Evolutionary conservation across 2,888 invertebrate genomes (phyloP).

Genomic region (Cerastis rubricosa): DNA sequence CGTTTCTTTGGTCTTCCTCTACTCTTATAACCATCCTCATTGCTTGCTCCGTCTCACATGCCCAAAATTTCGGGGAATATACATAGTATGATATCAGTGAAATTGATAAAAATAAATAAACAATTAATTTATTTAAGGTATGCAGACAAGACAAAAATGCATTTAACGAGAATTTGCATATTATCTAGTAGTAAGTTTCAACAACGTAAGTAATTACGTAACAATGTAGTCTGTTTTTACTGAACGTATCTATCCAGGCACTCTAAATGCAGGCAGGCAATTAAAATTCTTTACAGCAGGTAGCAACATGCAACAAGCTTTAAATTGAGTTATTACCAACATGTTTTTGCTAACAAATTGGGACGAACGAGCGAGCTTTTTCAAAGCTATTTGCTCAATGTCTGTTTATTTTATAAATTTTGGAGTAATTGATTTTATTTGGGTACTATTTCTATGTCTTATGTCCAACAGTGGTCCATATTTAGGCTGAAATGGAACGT

Average conservation of each 20-base stretch:
- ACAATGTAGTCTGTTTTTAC: conserved; percentile 4
- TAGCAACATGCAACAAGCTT: conserved; percentile 1
- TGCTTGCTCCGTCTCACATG: too few relatives aligned
- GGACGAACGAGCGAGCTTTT: not conserved
- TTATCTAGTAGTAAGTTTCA: not conserved
- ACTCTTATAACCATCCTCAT: too few relatives aligned
- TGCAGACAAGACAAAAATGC: not conserved
- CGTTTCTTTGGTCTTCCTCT: too few relatives aligned
- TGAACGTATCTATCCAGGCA: not conserved
- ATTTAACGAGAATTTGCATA: not conserved
- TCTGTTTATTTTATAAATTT: not conserved
- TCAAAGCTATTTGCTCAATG: not conserved
- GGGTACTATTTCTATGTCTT: not conserved
- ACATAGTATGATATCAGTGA: not conserved
- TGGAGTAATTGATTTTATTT: not conserved
- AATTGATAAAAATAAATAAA: not conserved
- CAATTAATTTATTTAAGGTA: not conserved
- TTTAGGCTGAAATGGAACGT: not conserved
- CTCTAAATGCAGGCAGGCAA: too few relatives aligned
- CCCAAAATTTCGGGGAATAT: too few relatives aligned
- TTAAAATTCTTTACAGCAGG: conserved; percentile 24
- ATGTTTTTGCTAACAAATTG: conserved; percentile 6
- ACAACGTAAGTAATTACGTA: not conserved
- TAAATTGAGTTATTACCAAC: conserved; percentile 2
- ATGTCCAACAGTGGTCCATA: not conserved